These are phyloP conservation scores for Corythornis madagascariensis DNA, from an alignment of 2,113 vertebrate species.

Conservation along the genomic window DNA sequence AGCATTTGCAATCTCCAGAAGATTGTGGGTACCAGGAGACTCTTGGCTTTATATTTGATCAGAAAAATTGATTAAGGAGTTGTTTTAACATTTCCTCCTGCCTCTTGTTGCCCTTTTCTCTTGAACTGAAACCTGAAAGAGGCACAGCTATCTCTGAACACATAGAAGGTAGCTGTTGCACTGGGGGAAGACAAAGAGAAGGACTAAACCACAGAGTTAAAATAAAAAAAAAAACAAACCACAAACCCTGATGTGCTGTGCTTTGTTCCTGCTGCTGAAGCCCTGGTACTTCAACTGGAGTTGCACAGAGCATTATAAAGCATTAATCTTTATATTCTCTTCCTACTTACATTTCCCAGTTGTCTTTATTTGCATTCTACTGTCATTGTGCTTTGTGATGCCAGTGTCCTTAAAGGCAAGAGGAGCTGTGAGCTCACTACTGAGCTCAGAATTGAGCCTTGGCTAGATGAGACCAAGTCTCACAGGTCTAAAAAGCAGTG, in stretches of 20 bases:
- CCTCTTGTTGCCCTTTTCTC: background rate
- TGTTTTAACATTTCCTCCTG: background rate
- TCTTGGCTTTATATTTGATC: background rate
- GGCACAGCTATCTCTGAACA: background rate
- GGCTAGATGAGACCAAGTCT: background rate
- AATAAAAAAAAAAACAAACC: background rate
- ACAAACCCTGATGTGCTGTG: background rate
- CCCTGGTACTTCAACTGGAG: conserved; percentile 2
- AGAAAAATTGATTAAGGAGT: background rate
- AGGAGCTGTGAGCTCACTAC: background rate
- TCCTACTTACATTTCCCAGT: background rate
- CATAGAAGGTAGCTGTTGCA: background rate
- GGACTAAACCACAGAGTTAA: background rate
- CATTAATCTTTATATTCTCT: background rate
- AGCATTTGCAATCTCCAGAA: background rate
- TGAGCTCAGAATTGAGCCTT: background rate
- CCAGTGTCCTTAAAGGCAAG: background rate
- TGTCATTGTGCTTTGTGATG: background rate
- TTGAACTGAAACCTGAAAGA: background rate
- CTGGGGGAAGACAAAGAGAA: background rate
- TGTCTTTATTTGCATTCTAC: background rate
- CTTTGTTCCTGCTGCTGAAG: background rate
- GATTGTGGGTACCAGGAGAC: background rate
- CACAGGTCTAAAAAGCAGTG: background rate
- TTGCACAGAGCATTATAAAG: background rate